These are phyloP conservation scores for Dicyrtomina minuta DNA, from an alignment of 2,888 invertebrate species.

Conservation along the genomic window DNA sequence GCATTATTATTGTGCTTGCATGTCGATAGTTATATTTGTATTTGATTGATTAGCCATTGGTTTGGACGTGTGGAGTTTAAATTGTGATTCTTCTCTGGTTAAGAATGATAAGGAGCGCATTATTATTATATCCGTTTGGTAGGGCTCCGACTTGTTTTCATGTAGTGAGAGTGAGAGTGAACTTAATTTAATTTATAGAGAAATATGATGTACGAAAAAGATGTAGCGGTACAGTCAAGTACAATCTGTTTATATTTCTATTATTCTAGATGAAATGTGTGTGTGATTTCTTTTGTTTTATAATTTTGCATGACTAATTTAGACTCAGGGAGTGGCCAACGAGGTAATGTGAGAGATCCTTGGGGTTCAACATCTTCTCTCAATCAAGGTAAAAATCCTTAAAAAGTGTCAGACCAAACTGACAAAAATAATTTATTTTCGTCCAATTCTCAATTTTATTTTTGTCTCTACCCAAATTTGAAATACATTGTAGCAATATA, in stretches of 20 bases:
- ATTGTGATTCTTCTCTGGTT: too few relatives aligned
- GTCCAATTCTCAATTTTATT: not conserved
- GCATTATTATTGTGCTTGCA: not conserved
- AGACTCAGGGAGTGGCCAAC: slow-evolving; percentile 41
- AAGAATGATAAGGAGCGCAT: too few relatives aligned
- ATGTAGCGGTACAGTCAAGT: too few relatives aligned
- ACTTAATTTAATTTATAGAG: not conserved
- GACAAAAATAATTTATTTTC: slow-evolving; percentile 1
- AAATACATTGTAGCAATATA: not conserved
- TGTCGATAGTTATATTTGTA: too few relatives aligned
- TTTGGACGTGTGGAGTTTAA: too few relatives aligned
- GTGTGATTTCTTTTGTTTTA: slow-evolving; percentile 6
- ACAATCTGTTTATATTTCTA: too few relatives aligned
- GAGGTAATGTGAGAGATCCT: slow-evolving; percentile 48
- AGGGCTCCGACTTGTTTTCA: not conserved
- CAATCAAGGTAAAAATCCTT: slow-evolving; percentile 52
- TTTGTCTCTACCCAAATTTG: not conserved
- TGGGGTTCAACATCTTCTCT: slow-evolving; percentile 54
- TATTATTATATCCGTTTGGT: not conserved
- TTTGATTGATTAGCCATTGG: too few relatives aligned
- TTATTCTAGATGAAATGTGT: not conserved
- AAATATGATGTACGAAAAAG: too few relatives aligned
- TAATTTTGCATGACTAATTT: not conserved
- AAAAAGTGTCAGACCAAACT: not conserved
- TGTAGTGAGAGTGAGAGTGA: slow-evolving; percentile 1